Conservation (phyloP, 1,140 invertebrate genomes). For the Drosophila tsacasi region DNA sequence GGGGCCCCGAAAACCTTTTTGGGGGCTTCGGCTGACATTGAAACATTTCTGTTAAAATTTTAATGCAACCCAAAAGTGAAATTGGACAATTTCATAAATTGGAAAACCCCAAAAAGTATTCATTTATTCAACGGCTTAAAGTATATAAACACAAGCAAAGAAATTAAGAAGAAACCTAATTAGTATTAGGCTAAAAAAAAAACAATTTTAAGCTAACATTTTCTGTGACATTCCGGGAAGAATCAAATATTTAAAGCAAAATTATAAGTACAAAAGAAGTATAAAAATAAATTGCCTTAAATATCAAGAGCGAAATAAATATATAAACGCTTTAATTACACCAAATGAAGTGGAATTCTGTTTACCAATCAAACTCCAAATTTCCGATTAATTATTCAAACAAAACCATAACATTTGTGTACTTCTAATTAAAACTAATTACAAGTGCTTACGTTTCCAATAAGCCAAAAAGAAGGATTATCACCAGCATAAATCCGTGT, state of each 20-base stretch:
- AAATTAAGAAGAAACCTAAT: background rate
- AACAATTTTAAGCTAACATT: background rate
- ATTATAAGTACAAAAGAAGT: background rate
- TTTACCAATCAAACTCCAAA: background rate
- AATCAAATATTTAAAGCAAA: background rate
- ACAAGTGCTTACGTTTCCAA: background rate
- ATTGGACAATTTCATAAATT: background rate
- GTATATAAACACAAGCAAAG: background rate
- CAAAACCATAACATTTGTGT: background rate
- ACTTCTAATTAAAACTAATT: background rate
- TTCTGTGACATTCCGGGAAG: background rate
- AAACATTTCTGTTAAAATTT: slow-evolving; percentile 23
- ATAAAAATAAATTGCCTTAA: background rate
- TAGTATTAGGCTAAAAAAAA: background rate
- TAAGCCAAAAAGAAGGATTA: background rate
- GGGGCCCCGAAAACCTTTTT: slow-evolving; percentile 11
- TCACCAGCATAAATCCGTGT: background rate
- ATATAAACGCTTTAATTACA: too few species aligned
- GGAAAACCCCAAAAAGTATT: slow-evolving; percentile 1
- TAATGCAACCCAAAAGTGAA: slow-evolving; percentile 26
- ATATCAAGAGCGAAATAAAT: too few species aligned
- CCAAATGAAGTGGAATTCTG: background rate
- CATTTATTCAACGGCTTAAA: background rate
- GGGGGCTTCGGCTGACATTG: background rate
- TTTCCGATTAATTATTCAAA: background rate